These are phyloP conservation scores for Dasypogon diadema DNA, from an alignment of 2,888 invertebrate genomes.

Conservation along the genomic window DNA sequence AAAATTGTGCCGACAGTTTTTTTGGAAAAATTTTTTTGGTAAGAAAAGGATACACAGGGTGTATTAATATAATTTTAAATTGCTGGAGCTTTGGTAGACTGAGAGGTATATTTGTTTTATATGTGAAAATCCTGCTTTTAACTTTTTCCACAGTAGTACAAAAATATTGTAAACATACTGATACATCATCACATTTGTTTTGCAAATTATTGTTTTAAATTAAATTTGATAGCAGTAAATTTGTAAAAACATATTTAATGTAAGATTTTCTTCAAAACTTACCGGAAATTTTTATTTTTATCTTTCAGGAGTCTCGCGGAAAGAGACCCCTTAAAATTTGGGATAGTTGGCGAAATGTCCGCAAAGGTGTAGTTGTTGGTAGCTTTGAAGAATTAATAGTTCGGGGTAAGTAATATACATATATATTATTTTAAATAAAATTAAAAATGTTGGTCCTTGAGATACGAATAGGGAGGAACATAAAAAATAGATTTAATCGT, in stretches of 20 bases:
- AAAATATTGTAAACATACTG: background rate
- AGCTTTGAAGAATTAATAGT: constrained; percentile 90
- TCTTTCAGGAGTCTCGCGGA: constrained; percentile 89
- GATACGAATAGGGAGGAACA: too few species aligned
- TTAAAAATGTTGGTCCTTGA: too few species aligned
- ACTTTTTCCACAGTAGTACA: too few species aligned
- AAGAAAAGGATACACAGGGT: too few species aligned
- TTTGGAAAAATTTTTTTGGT: too few species aligned
- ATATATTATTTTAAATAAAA: background rate
- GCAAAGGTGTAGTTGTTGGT: constrained; percentile 92
- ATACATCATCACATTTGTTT: background rate
- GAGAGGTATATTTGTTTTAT: too few species aligned
- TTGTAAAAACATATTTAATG: background rate
- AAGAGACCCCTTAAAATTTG: constrained; percentile 98
- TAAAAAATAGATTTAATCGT: too few species aligned
- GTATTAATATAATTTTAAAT: too few species aligned
- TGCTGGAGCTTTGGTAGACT: too few species aligned
- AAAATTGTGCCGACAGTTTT: too few species aligned
- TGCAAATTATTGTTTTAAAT: constrained; percentile 1
- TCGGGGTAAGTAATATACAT: constrained; percentile 73
- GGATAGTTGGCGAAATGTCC: constrained; percentile 94
- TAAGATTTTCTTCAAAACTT: background rate
- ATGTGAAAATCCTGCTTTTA: too few species aligned
- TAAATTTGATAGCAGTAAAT: background rate
- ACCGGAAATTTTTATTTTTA: constrained; percentile 56